phyloP scores from a whole-genome alignment of 2,888 invertebrate species.

The Macrosoma leucophasiata region DNA sequence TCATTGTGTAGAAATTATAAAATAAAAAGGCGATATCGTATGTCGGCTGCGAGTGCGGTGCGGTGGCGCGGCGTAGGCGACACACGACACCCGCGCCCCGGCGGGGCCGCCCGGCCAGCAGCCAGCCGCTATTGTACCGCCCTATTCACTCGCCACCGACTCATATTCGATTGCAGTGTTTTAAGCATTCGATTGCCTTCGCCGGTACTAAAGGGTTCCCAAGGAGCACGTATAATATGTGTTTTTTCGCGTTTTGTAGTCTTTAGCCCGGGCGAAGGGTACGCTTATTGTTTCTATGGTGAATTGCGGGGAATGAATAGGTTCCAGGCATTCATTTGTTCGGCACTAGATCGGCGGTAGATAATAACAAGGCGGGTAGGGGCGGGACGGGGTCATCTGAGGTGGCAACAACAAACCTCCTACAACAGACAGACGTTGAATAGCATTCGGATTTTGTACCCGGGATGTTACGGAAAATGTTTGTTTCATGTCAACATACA shows the following conservation, averaged over 20 bases:
- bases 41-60: constrained; percentile 51
- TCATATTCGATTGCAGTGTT: constrained; percentile 70
- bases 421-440: too few relatives aligned
- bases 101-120: constrained; percentile 28
- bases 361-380: constrained; percentile 61
- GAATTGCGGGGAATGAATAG: constrained; percentile 68
- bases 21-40: constrained; percentile 73
- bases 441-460: too few relatives aligned
- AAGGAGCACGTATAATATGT: constrained; percentile 59
- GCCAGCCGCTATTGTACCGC: constrained; percentile 39
- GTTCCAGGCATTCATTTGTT: constrained; percentile 56
- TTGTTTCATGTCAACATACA: too few relatives aligned
- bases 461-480: too few relatives aligned
- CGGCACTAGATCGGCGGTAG: constrained; percentile 62
- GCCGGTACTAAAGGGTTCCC: constrained; percentile 66
- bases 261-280: constrained; percentile 66
- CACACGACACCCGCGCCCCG: constrained; percentile 37
- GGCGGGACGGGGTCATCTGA: constrained; percentile 53
- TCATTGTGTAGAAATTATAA: constrained; percentile 69
- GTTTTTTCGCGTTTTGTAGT: constrained; percentile 55
- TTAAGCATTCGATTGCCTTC: constrained; percentile 74
- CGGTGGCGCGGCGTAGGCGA: constrained; percentile 38
- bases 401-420: constrained; percentile 63
- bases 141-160: constrained; percentile 50
- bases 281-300: constrained; percentile 67